Evolutionary conservation across 2,888 invertebrate genomes (phyloP).

Genomic region (Chalcosyrphus nemorum): DNA sequence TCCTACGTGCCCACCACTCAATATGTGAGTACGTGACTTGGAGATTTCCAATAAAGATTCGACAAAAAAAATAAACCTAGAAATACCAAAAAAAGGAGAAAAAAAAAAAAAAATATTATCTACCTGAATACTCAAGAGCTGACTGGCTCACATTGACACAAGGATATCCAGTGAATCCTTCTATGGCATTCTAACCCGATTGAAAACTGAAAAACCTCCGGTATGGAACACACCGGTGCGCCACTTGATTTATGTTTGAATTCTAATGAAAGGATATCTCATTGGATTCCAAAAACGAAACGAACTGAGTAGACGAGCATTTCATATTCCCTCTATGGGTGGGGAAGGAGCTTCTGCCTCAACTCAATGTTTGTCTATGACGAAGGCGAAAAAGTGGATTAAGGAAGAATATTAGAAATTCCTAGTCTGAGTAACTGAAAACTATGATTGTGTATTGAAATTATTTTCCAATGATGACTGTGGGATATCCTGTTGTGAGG

Average conservation of each 20-base stretch:
- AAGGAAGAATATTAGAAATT: conserved; percentile 14
- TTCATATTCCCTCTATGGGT: conserved; percentile 31
- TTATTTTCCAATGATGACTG: conserved; percentile 18
- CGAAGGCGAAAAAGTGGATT: not conserved
- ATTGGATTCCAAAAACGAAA: conserved; percentile 47
- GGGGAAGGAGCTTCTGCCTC: not conserved
- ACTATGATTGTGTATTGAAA: conserved; percentile 23
- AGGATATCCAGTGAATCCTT: conserved; percentile 40
- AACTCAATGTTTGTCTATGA: conserved; percentile 1
- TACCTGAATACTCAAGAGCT: conserved; percentile 15
- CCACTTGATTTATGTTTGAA: conserved; percentile 69
- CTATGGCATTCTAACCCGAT: conserved; percentile 33
- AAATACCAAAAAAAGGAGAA: not conserved
- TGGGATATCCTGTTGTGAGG: not conserved
- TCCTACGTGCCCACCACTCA: conserved; percentile 37
- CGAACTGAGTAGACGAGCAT: conserved; percentile 44
- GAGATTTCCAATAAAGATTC: conserved; percentile 1
- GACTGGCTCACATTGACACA: conserved; percentile 42
- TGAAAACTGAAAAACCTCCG: not conserved
- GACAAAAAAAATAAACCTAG: too few species aligned
- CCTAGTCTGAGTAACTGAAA: not conserved
- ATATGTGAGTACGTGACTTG: conserved; percentile 29
- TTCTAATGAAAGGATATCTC: conserved; percentile 66
- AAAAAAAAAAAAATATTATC: not conserved
- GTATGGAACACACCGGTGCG: conserved; percentile 24